A percentile compares a stretch with the other conserved stretches of the same genome.
Conservation (phyloP, 2,797 vertebrate genomes). For the Potorous gilbertii region DNA sequence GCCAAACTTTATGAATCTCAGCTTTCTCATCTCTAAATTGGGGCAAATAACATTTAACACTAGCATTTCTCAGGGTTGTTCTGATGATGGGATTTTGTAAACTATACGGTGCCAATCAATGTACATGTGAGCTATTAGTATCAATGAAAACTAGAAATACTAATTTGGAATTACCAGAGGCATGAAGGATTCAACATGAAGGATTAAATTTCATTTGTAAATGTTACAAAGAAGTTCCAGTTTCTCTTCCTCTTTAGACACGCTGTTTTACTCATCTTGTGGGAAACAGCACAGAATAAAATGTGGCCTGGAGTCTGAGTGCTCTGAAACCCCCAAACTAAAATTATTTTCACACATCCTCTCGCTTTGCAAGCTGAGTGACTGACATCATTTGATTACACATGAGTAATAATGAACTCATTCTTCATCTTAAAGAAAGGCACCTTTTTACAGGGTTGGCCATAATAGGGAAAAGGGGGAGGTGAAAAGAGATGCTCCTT, state of each 20-base stretch:
- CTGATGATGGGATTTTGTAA: background rate
- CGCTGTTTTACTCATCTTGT: slow-evolving; percentile 7
- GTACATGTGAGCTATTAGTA: background rate
- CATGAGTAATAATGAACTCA: slow-evolving; percentile 71
- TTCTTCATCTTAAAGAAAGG: slow-evolving; percentile 74
- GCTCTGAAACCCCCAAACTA: slow-evolving; percentile 46
- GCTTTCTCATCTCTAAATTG: background rate
- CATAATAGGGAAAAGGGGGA: slow-evolving; percentile 25
- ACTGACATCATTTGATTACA: slow-evolving; percentile 62
- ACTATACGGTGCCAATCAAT: background rate
- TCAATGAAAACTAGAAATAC: background rate
- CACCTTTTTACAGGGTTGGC: slow-evolving; percentile 55
- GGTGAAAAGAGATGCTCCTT: slow-evolving; percentile 55
- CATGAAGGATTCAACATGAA: background rate
- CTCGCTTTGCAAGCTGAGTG: slow-evolving; percentile 70
- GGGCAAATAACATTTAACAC: background rate
- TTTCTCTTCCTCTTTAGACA: background rate
- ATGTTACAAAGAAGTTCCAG: background rate
- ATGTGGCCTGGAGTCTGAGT: background rate
- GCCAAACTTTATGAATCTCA: background rate
- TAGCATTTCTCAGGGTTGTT: background rate
- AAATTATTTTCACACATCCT: slow-evolving; percentile 52
- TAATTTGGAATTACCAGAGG: background rate
- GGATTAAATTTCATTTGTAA: background rate
- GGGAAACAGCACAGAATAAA: slow-evolving; percentile 1